Base-by-base conservation (phyloP, 2,888 invertebrate species). In the Drosophila nigritarsus region DNA sequence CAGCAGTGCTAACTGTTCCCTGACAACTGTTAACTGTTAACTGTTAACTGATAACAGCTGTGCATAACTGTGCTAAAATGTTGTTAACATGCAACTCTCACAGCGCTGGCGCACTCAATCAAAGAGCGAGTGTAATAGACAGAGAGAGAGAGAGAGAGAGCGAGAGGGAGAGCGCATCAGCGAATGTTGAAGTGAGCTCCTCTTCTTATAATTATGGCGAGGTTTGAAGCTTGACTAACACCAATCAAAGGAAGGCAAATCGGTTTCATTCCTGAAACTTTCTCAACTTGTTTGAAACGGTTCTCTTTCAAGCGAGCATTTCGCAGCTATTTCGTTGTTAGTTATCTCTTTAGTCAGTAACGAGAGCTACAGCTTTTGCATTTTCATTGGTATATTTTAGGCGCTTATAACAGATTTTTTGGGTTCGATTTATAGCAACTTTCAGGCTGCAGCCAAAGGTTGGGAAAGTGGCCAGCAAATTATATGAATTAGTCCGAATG, bases 41-140 rank as follows among this genome's bases (percentile, higher is more conserved):
- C 27, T 30, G 34, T 34, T 29, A 36, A 7, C 6, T 9, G 8
- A 18, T 73, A 72, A 66, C 65, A 77, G 59, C 13, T 40, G 45
- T 6, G 27, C 7, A 55, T 42, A 80, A 65, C 81, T 66, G 24
- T 71, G 51, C 70, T 58, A 61, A 79, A 79, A 75, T 79, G 78
- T 73, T 73, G 56, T 51, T 60, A 59, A 45, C 45, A 55, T 40
- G 32, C 4, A 3, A 29, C 29, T 63, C 53, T 45, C 60, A 11
- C 18, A 7, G 60, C 71, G 60, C 51, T 11, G 24, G 72, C 80
- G 80, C 83, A 72, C n/a, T 42, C 2, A 0, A 3, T 15, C 9
- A 40, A 20, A 15, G 34, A 45, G 49, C 58, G 58, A 58, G 50
- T 4, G 2, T 4, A 18, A 29, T 11, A 18, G 18, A 18, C 9